These are phyloP conservation scores for Hemibagrus wyckioides DNA, from an alignment of 2,113 vertebrate species.

Conservation along the genomic window DNA sequence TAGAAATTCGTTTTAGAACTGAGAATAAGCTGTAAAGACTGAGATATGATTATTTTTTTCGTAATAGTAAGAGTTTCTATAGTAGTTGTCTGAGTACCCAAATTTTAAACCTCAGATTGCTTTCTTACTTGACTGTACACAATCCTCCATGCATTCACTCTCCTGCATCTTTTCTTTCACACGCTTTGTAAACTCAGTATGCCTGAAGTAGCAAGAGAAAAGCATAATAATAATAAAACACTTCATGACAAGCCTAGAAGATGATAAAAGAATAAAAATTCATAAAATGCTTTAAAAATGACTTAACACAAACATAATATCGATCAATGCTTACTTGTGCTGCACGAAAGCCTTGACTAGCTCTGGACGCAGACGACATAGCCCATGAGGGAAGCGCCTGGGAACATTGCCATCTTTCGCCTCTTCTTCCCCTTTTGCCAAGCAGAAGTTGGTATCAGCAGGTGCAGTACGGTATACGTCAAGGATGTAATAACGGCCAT, in stretches of 20 bases:
- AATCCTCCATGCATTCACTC: constrained; percentile 71
- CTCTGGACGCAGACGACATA: constrained; percentile 77
- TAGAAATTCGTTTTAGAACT: neutral
- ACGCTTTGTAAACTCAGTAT: constrained; percentile 68
- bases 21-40: neutral
- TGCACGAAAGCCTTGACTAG: constrained; percentile 74
- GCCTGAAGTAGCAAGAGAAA: constrained; percentile 59
- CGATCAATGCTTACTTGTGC: constrained; percentile 72
- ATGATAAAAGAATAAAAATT: neutral
- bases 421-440: constrained; percentile 38
- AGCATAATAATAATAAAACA: neutral
- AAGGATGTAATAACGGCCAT: constrained; percentile 77
- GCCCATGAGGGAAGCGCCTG: constrained; percentile 67
- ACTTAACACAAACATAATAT: neutral
- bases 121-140: constrained; percentile 63
- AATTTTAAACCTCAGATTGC: neutral
- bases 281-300: neutral
- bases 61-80: neutral
- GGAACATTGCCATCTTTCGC: constrained; percentile 61
- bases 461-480: constrained; percentile 78
- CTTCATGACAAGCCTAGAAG: neutral
- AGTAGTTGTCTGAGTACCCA: neutral
- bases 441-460: constrained; percentile 76
- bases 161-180: constrained; percentile 69
- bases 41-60: neutral